Base-by-base conservation (phyloP, 1,140 invertebrate species). In the Drosophila simulans region DNA sequence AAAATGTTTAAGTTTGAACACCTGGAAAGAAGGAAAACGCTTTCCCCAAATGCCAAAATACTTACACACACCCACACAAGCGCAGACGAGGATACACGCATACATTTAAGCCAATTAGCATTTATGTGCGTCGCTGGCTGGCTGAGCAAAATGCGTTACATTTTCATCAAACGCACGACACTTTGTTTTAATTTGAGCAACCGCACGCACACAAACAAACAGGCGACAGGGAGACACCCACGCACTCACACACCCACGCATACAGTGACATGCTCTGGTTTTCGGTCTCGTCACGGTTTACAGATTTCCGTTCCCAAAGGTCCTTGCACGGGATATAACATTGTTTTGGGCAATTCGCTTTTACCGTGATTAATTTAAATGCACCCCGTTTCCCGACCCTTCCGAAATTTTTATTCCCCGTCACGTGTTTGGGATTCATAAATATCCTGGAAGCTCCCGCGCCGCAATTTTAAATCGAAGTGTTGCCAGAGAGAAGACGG, bases 1-100 rank as follows among this genome's bases (percentile, higher is more conserved):
- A 88, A 88, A 88, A 89, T 89, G 84, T 89, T 86, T 83, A 88
- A 86, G 84, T 86, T 88, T 89, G 84, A 88, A 89, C 83, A 88
- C 84, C 83, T 88, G 72, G 49, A 40, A 42, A 58, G 64, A 40
- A 45, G 76, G 72, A 77, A 76, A 71, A 60, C 59, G 76, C 40
- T 69, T 52, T 15, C 15, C 64, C 51, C 20, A 64, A 69, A 63
- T 51, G n/a, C 78, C 73, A 68, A 82, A 73, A 59, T 52, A 82
- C n/a, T 15, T 35, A 15, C 35, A 31, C 73, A 52, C 60, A 43
- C 72, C 53, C 55, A 42, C 49, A 56, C 42, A 20, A 34, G 35
- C 48, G 20, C 56, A 52, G 57, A 57, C 34, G 56, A 22, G 17
- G 17, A 55, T 8, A 59, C 43, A 43, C 25, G 51, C 55, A 74